These are phyloP conservation scores for Rhinolophus ferrumequinum DNA, from an alignment of 2,113 vertebrate species.

Conservation along the genomic window DNA sequence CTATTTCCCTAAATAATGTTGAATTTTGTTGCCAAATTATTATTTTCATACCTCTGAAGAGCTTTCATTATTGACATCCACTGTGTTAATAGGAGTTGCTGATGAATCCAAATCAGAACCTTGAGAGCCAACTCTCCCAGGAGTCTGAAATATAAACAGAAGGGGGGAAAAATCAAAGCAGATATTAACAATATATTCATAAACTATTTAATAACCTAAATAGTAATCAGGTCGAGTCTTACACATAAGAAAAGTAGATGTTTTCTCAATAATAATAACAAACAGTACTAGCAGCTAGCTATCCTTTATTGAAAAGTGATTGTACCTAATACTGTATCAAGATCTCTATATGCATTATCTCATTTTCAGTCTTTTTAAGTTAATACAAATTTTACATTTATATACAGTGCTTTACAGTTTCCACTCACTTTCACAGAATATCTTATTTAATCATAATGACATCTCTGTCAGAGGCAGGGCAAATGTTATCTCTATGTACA, in stretches of 20 bases:
- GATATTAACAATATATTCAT: slow-evolving; percentile 27
- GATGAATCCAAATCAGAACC: slow-evolving; percentile 95
- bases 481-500: neutral
- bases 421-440: slow-evolving; percentile 36
- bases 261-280: neutral
- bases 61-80: slow-evolving; percentile 93
- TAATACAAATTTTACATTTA: neutral
- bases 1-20: slow-evolving; percentile 17
- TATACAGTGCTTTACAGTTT: slow-evolving; percentile 7
- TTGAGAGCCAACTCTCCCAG: slow-evolving; percentile 96
- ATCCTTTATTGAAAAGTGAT: neutral
- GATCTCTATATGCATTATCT: neutral
- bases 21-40: slow-evolving; percentile 12
- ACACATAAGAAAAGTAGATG: neutral
- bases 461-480: neutral
- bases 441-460: slow-evolving; percentile 20
- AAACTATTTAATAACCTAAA: slow-evolving; percentile 34
- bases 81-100: slow-evolving; percentile 85
- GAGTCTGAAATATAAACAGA: slow-evolving; percentile 88
- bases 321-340: neutral
- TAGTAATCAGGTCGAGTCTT: neutral
- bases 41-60: slow-evolving; percentile 93
- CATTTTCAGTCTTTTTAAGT: neutral
- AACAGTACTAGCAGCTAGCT: neutral
- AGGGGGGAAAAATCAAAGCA: slow-evolving; percentile 14